Base-by-base conservation (phyloP, 1,140 invertebrate species). In the Delia radicum region DNA sequence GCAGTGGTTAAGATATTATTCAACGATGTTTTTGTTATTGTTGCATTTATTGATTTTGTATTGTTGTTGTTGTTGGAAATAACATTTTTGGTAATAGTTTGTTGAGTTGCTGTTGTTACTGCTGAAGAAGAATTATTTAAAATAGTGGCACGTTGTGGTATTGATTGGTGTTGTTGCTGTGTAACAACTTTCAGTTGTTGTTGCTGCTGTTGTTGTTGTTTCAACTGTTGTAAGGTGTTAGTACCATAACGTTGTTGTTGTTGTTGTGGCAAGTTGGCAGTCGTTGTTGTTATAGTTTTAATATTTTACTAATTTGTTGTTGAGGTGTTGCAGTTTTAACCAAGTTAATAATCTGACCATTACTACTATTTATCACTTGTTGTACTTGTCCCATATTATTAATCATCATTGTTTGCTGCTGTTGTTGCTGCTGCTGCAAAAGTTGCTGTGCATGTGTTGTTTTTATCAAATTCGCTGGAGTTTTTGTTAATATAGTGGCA, bases 401-500 rank as follows among this genome's bases (percentile, higher is more conserved):
- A 7, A 55, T 18, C 48, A 55, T 55, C 24, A 55, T 21, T 0
- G 48, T 55, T 6, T 7, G 8, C 10, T 3, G 62, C 26, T 65
- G 62, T 28, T 29, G 24, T 26, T 65, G 65, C 33, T 5, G 65
- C 29, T 33, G 73, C 74, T 1, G 63, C 71, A 46, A 69, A 74
- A 15, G 62, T 28, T 63, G 21, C 8, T 26, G 21, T 63, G 63
- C 18, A 12, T 28, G 28, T 67, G 65, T 69, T 33, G 29, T 69
- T 33, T 31, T 69, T 37, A 33, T 69, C 2, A 67, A 3, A 33
- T 67, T 29, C 48, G 48, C 67, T 18, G 75, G 72, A 48, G 75
- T 61, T 69, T 76, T 75, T 28, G 63, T 65, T 48, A 76, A 48
- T 26, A 77, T 77, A 37, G 65, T 75, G 5, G 76, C 73, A 75